Percentiles rank a stretch among this genome's conserved stretches.
Conservation (phyloP, 2,113 vertebrate genomes). For the Cygnus atratus region DNA sequence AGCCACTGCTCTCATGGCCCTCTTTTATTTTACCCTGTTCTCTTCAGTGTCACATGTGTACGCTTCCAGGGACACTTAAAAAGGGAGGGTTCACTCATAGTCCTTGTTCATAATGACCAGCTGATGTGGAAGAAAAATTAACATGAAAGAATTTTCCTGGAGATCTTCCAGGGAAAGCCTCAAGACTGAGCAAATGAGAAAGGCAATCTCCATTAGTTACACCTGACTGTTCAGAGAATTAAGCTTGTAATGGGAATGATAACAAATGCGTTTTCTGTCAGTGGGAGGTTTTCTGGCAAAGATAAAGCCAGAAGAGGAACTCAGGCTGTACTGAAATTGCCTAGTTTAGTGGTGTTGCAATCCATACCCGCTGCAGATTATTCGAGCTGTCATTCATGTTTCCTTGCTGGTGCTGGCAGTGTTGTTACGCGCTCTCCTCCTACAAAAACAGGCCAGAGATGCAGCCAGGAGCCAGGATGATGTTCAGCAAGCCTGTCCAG, state of each 20-base stretch:
- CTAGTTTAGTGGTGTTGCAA: neutral
- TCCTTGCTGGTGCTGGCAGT: neutral
- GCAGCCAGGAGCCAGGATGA: neutral
- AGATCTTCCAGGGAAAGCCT: neutral
- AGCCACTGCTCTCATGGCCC: neutral
- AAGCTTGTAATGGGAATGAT: neutral
- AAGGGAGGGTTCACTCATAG: neutral
- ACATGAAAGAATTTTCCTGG: neutral
- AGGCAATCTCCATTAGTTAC: neutral
- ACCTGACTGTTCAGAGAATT: neutral
- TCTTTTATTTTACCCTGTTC: neutral
- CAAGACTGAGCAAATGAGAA: neutral
- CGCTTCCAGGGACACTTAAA: neutral
- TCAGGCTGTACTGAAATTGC: neutral
- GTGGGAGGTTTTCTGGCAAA: neutral
- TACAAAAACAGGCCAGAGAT: neutral
- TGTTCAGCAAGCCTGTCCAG: neutral
- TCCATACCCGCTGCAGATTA: neutral
- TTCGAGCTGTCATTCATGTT: neutral
- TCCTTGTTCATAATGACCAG: neutral
- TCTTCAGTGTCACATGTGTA: neutral
- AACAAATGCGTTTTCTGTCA: conserved; percentile 31
- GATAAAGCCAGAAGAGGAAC: neutral
- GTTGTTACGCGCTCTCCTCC: neutral
- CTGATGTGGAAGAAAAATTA: neutral